Base-by-base conservation (phyloP, 2,888 invertebrate species). In the Vannuccia rotundouncinata region DNA sequence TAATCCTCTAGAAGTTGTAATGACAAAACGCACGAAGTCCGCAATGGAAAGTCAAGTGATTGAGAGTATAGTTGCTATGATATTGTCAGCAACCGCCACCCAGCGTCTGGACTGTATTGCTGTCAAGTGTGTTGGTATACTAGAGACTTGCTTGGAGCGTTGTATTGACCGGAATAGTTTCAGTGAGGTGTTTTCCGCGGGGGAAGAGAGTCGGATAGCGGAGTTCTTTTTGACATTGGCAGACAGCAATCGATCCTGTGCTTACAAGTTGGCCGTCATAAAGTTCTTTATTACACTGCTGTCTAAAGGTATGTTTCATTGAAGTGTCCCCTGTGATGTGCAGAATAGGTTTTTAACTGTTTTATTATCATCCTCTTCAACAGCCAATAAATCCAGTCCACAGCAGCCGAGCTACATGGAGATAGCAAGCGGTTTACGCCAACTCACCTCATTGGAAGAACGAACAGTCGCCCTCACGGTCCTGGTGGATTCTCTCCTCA, bases 1-100 rank as follows among this genome's bases (percentile, higher is more conserved):
- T 90, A 85, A 25, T 90, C 91, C 0, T 87, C 90, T 0, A 89
- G 91, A 74, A 92, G 92, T 85, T 91, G 91, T 0, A 90, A 45
- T 10, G 17, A 45, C 45, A 17, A 45, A 45, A 17, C 10, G 45
- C 17, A 17, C 5, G 45, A 17, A 45, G 45, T 10, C 45, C 17
- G 45, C 45, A 45, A n/a, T n/a, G n/a, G n/a, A n/a, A n/a, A n/a
- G n/a, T n/a, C n/a, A n/a, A n/a, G 45, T 17, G 17, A 45, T 45
- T 5, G 45, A 45, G 45, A 17, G 17, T 5, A 45, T 17, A 45
- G 10, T 45, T 5, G 45, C 45, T 45, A 5, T 45, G 5, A 17
- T 45, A 10, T 17, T 45, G 17, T 5, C 45, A 45, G 45, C 45
- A 17, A 17, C 10, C 10, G 45, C 5, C 10, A 10, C 45, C 5